phyloP scores from a whole-genome alignment of 2,888 invertebrate genomes.

The Fragum whitleyi region DNA sequence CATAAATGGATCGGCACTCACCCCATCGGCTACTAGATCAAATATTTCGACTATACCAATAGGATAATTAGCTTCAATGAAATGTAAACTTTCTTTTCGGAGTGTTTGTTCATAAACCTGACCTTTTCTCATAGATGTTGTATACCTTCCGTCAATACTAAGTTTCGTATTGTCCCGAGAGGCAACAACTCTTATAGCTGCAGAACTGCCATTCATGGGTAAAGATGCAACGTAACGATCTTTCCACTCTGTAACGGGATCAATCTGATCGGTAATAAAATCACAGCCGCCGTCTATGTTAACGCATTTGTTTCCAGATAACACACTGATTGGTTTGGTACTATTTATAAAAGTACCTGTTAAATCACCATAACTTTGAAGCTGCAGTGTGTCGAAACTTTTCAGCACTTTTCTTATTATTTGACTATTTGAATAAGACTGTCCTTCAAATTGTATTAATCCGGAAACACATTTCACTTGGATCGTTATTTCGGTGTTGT shows the following conservation, averaged over 20 bases:
- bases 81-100: no score
- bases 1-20: not conserved
- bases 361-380: not conserved
- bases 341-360: slow-evolving; percentile 6
- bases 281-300: not conserved
- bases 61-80: not conserved
- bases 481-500: not conserved
- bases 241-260: not conserved
- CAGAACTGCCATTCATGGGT: no score
- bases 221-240: not conserved
- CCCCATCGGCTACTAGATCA: not conserved
- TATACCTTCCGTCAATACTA: not conserved
- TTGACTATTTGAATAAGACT: not conserved
- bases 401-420: not conserved
- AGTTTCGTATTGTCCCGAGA: not conserved
- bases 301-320: slow-evolving; percentile 13
- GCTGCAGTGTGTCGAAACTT: not conserved
- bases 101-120: not conserved
- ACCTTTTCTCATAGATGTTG: no score
- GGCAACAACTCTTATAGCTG: not conserved
- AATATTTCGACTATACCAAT: not conserved
- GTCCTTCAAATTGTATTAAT: not conserved
- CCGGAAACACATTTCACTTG: not conserved
- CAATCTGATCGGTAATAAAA: not conserved
- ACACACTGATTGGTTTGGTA: not conserved